Conservation (phyloP, 2,113 vertebrate species). For the Hirundichthys speculiger region DNA sequence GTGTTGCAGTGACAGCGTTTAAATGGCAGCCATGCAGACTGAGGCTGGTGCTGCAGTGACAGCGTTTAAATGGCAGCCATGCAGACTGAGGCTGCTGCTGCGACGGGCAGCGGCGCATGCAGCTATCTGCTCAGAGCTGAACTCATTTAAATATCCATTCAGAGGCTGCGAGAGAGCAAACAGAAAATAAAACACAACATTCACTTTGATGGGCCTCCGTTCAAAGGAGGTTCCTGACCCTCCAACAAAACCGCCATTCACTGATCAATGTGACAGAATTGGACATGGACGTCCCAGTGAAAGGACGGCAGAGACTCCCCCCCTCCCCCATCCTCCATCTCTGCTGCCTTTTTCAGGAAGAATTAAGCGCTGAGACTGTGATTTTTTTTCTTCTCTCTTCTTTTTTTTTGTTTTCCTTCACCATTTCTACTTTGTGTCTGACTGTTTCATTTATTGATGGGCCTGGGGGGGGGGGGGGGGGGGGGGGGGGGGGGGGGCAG, state of each 20-base stretch:
- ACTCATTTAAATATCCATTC: conserved; percentile 62
- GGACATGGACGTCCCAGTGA: conserved; percentile 75
- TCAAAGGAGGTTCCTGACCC: conserved; percentile 68
- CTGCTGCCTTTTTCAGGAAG: conserved; percentile 58
- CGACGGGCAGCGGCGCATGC: conserved; percentile 21
- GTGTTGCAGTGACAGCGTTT: no score
- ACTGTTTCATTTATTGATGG: conserved; percentile 66
- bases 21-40: no score
- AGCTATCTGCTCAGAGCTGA: conserved; percentile 40
- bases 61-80: neutral
- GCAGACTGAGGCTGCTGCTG: conserved; percentile 3
- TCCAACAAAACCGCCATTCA: conserved; percentile 76
- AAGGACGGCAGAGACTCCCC: conserved; percentile 65
- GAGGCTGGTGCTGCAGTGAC: no score
- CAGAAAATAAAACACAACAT: conserved; percentile 60
- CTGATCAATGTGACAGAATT: conserved; percentile 78
- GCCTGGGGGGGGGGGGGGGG: conserved; percentile 26
- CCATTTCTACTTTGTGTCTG: conserved; percentile 59
- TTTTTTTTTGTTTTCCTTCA: conserved; percentile 17
- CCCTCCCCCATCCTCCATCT: conserved; percentile 50
- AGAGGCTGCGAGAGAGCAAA: conserved; percentile 41
- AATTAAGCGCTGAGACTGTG: conserved; percentile 61
- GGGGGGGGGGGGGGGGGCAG: conserved; percentile 37
- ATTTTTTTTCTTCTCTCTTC: no score
- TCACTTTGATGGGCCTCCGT: conserved; percentile 73